Base-by-base conservation (phyloP, 2,888 invertebrate species). In the Callyntrura guangdongensis region DNA sequence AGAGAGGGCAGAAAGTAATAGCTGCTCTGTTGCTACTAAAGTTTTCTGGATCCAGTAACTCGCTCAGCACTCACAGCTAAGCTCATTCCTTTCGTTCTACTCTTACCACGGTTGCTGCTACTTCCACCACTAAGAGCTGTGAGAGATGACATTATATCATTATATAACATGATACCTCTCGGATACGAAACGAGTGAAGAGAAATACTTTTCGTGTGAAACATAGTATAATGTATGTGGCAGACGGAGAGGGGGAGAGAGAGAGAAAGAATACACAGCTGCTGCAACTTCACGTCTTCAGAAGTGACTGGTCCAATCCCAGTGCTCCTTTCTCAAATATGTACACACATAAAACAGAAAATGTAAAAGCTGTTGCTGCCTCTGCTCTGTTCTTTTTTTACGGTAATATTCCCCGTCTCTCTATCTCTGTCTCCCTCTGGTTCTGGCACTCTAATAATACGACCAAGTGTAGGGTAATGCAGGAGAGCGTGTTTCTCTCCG, bases 81-180 rank as follows among this genome's bases (percentile, higher is more conserved):
- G 61, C 61, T 81, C 74, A 89, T 89, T 89, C 89, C 72, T 61
- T 74, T 90, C 90, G 85, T 79, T 72, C 90, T 81, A 81, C 85
- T 90, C 85, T 81, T 81, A 90, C 90, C 90, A 90, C 90, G 81
- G 69, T 84, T 90, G 56, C 85, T 90, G 90, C 90, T 25, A 85
- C 69, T 90, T 90, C 81, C 84, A 85, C 90, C 90, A 90, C 90
- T 90, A 86, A 79, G 59, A 90, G 90, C 90, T 90, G 90, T 90
- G 85, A 90, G 90, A 90, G 90, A 85, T 90, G 90, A 90, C 90
- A 90, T 90, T 90, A 90, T 90, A 90, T 86, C 90, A 85, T 90
- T 90, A 90, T 89, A 89, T 89, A 89, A 89, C 89, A 84, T 90
- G 90, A 90, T 90, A 90, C 90, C 90, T 79, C 90, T 90, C 90